Conservation (phyloP, 2,888 invertebrate genomes). For the Caradrina kadenii region DNA sequence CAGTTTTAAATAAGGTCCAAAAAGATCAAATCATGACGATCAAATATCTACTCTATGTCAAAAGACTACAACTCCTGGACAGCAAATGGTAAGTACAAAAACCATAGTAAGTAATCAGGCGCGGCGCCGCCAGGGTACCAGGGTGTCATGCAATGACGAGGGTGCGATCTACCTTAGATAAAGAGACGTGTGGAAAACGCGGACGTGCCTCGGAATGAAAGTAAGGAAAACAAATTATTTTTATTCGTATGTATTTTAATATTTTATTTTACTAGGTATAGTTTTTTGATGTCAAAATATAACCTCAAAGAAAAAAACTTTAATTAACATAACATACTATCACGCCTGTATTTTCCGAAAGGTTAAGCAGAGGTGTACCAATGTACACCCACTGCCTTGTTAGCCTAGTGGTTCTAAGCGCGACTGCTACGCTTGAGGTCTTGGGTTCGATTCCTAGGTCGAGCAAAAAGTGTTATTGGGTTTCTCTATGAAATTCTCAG, state of each 20-base stretch:
- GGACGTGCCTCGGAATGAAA: conserved; percentile 35
- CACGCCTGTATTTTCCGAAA: too few relatives aligned
- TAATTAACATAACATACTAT: too few relatives aligned
- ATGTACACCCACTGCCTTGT: too few relatives aligned
- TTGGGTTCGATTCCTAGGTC: too few relatives aligned
- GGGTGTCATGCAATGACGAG: conserved; percentile 50
- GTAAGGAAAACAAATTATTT: conserved; percentile 13
- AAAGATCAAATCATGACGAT: neutral
- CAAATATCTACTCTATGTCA: too few relatives aligned
- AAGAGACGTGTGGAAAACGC: conserved; percentile 43
- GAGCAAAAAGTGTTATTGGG: too few relatives aligned
- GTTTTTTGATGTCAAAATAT: neutral
- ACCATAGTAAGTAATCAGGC: conserved; percentile 24
- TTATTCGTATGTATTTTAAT: conserved; percentile 18
- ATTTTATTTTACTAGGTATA: conserved; percentile 1
- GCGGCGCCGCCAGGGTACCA: conserved; percentile 5
- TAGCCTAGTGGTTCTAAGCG: too few relatives aligned
- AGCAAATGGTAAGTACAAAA: neutral
- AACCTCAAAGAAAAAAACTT: too few relatives aligned
- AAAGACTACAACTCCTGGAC: too few relatives aligned
- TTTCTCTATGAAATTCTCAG: too few relatives aligned
- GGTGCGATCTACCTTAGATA: conserved; percentile 61
- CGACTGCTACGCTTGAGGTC: too few relatives aligned
- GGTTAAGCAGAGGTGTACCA: too few relatives aligned
- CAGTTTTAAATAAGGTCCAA: neutral